Conservation (phyloP, 1,140 invertebrate species). For the Drosophila tsacasi region DNA sequence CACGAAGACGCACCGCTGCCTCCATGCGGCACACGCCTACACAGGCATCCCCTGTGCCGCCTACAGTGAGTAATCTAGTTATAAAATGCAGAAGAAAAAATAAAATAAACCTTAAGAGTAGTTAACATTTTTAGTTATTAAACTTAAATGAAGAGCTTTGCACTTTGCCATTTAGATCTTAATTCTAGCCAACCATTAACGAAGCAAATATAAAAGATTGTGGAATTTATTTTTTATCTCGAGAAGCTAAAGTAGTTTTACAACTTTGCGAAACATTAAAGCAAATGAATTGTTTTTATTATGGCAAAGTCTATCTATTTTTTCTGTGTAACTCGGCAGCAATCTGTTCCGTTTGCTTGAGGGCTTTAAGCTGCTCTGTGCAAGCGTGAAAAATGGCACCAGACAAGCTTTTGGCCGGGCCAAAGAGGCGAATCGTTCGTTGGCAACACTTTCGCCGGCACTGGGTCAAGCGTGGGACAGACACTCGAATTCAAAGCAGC, state of each 20-base stretch:
- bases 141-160: too few relatives aligned
- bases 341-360: constrained; percentile 3
- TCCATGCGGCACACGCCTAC: constrained; percentile 95
- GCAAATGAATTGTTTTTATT: background rate
- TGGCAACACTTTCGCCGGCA: constrained; percentile 61
- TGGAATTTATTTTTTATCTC: background rate
- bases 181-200: background rate
- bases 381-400: constrained; percentile 73
- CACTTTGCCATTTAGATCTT: background rate
- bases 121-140: background rate
- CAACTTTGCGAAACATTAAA: background rate
- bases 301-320: background rate
- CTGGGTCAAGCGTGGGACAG: constrained; percentile 66
- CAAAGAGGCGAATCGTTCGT: constrained; percentile 39
- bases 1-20: constrained; percentile 93
- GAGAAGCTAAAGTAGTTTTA: background rate
- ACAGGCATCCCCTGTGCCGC: constrained; percentile 94
- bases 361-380: constrained; percentile 40
- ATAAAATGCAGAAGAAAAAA: background rate
- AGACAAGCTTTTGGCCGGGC: constrained; percentile 32
- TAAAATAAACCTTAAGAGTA: background rate
- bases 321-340: background rate
- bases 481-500: constrained; percentile 49
- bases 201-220: background rate
- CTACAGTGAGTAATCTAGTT: constrained; percentile 89